Base-by-base conservation (phyloP, 2,888 invertebrate genomes). In the Tortrix viridana region DNA sequence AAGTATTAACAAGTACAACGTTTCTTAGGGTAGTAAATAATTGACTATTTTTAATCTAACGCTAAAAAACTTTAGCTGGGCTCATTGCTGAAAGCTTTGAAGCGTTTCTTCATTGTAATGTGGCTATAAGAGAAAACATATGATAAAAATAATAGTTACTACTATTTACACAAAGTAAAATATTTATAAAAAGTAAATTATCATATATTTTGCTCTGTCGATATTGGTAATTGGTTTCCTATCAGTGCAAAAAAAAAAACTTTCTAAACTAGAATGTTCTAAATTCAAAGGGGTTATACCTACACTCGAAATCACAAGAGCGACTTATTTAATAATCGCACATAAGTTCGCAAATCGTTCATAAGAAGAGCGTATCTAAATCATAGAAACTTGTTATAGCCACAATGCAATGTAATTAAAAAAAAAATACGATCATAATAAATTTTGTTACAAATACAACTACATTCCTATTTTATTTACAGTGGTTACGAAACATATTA, bases 51-150 rank as follows among this genome's bases (percentile, higher is more conserved):
- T 53, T 67, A 69, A 81, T 52, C 12, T 22, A 32, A 88, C 88
- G 88, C 89, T 88, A 65, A 82, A 89, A 91, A 90, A 78, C 88
- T 91, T 89, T 86, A 88, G 89, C 91, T 77, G 92, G 92, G 92
- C 92, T 92, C 92, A 71, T 59, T 69, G 89, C 88, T 86, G 66
- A 89, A 88, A 88, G 87, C 78, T 89, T 90, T 85, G 74, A 80
- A 87, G 89, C 88, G 85, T 87, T 47, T 41, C 46, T 47, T 41
- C n/a, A 49, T 69, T 67, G 72, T 76, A 76, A 62, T 77, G 75
- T 79, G 77, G 80, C 77, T 70, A 74, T 68, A 52, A 70, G 69
- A 63, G 68, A 59, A 67, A 67, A 52, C 60, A 7, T 7, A 37
- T 7, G n/a, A 4, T 4, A 3, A 2, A 2, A 0, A n/a, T 3